Evolutionary conservation across 2,113 vertebrate genomes (phyloP), one percentile per base, ranked within the genome.

Genomic region (Dunckerocampus dactyliophorus): DNA sequence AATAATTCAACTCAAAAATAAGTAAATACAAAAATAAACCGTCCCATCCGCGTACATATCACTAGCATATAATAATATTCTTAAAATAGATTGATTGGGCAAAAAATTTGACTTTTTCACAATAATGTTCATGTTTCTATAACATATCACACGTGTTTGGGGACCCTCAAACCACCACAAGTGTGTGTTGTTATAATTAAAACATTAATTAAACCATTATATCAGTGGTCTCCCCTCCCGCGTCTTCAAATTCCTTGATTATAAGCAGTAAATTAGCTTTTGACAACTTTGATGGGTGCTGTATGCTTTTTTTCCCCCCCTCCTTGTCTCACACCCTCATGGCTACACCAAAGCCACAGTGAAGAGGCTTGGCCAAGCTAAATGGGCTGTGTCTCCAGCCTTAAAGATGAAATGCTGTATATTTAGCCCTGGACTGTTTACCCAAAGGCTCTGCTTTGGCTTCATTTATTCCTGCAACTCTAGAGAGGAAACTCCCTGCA

Each of bases 341-440:
- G 48, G 60, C 39, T 28, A 74, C 80, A 77, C 75, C 72, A 71
- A 34, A 75, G 59, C 66, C 75, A 22, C 62, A 39, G 71, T 17
- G 62, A 59, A 67, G 58, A n/a, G 53, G 31, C 69, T 22, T 65
- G 61, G 59, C 64, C 52, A 6, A 22, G 61, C 75, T 56, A 53
- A 74, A 72, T 64, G 64, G 72, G 56, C 61, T 73, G 67, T 31
- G 71, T 83, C 75, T 77, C 42, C 3, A 72, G 76, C 71, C 72
- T 58, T 22, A 59, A 79, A 85, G 79, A 73, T 75, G 79, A 65
- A 68, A 64, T n/a, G 53, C 61, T 63, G 67, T 87, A 84, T 89
- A 88, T 90, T 90, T 90, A 90, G 79, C 75, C 68, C 47, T 21
- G 48, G 72, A 73, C 73, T 71, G 72, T 86, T 87, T 84, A 77